Evolutionary conservation across 92 coral and sea anemone genomes (phyloP), one percentile per base, ranked within the genome.

Genomic region (Micromussa lordhowensis): DNA sequence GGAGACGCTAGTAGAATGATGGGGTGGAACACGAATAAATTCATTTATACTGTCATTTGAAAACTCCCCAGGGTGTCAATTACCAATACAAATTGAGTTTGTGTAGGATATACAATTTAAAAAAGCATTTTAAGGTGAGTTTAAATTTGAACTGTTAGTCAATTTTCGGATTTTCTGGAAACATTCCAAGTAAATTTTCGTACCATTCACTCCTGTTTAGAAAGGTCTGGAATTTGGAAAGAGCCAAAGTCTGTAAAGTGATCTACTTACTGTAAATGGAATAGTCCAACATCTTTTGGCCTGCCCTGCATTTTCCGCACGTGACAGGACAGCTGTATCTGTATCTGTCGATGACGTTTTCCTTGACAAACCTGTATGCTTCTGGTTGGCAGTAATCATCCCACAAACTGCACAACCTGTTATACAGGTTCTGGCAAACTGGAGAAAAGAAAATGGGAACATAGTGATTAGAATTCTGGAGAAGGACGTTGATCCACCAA

Each of bases 341-440:
- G 80, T 85, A 85, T n/a, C 40, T 75, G 4, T 85, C 81, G 40
- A 85, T 53, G 28, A 85, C 63, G 18, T 34, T 74, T 75, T 75
- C 81, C 38, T 26, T 59, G 28, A 75, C 82, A 85, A 55, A 74
- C 55, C 48, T 75, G 81, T 55, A 85, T 36, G 88, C 88, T n/a
- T 75, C 40, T 32, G 70, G 88, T 28, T 85, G 24, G 36, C 88
- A 85, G 29, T 85, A 85, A 9, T 74, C 81, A 11, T 75, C 68
- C 81, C 81, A 85, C 58, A 85, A 61, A 75, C 57, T 58, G 14
- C 88, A 85, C 24, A 85, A 4, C 55, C 88, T 36, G 6, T 12
- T 61, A 35, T 85, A 85, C 28, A 74, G 80, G 53, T 85, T 85
- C 40, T 30, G 32, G 73, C 88, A 85, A 34, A 74, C 88, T 85